A percentile compares a stretch with the other conserved stretches of the same genome.
Evolutionary conservation across 2,888 invertebrate genomes (phyloP).

Genomic region (Diarsia dahlii): DNA sequence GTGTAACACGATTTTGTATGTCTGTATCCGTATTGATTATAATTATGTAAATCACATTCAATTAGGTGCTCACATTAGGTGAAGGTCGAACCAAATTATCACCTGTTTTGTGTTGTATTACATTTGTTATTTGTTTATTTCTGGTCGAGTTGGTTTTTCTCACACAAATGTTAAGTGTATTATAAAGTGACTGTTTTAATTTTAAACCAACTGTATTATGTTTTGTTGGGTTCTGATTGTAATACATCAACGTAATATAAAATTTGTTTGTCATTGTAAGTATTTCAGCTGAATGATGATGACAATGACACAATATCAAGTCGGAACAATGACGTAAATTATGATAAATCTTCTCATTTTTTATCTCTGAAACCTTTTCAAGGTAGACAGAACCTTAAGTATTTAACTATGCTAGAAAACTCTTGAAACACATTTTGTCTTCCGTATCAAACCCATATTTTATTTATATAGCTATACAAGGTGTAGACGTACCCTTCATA

Average conservation of each 20-base stretch:
- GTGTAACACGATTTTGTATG: neutral
- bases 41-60: constrained; percentile 27
- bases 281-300: neutral
- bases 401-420: too few species aligned
- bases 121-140: constrained; percentile 9
- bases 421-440: too few species aligned
- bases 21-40: constrained; percentile 22
- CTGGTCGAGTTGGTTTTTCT: neutral
- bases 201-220: neutral
- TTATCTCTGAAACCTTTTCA: constrained; percentile 6
- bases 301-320: neutral
- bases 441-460: too few species aligned
- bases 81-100: constrained; percentile 29
- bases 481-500: too few species aligned
- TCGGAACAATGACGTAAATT: neutral
- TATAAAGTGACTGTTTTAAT: neutral
- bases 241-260: neutral
- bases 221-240: neutral
- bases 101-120: constrained; percentile 15
- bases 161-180: neutral
- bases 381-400: neutral
- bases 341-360: neutral
- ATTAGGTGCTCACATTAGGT: constrained; percentile 24
- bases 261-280: neutral
- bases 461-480: too few species aligned